Evolutionary conservation across 2,888 invertebrate species (phyloP), one percentile per base, ranked within the genome.

Genomic region (Fragum fragum): DNA sequence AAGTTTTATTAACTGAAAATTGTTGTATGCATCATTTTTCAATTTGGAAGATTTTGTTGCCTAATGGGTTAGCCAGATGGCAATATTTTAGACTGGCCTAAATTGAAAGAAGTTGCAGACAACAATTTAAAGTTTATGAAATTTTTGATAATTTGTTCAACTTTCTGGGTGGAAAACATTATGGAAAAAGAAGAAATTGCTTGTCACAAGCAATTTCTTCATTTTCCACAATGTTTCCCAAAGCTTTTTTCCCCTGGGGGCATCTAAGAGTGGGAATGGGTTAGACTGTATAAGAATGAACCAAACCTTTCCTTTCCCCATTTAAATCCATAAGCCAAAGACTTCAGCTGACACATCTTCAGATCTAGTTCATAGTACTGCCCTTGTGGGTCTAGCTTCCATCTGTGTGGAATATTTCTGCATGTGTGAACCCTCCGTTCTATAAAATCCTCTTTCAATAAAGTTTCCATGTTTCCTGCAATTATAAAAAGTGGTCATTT

Each of bases 321-420:
- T n/a, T 79, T 47, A 76, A 93, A 93, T n/a, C 76, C 87, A 85
- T 88, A 93, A 9, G 76, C 81, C 9, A 93, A 76, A 18, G 86
- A 59, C 73, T 87, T 88, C 14, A 93, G 78, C 74, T 92, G 92
- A 76, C 92, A 92, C 93, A 93, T 93, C 78, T 91, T 92, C n/a
- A 93, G 81, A 72, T 93, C 92, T 6, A 93, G 86, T 63, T 91
- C 87, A 81, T 88, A 93, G 71, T 83, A 89, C 28, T 89, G 82
- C 42, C 90, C 90, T 52, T 70, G 71, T 0, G 76, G 36, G 6
- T 90, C 90, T 47, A 91, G 82, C 36, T 81, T 85, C 92, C 92
- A 92, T 42, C 79, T 81, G 14, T 83, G 77, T 1, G 89, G 88
- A 5, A 90, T 76, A n/a, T 79, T 55, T 9, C 82, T 73, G 16